phyloP scores from a whole-genome alignment of 92 coral and sea anemone species.

The Zoanthus gigantus region DNA sequence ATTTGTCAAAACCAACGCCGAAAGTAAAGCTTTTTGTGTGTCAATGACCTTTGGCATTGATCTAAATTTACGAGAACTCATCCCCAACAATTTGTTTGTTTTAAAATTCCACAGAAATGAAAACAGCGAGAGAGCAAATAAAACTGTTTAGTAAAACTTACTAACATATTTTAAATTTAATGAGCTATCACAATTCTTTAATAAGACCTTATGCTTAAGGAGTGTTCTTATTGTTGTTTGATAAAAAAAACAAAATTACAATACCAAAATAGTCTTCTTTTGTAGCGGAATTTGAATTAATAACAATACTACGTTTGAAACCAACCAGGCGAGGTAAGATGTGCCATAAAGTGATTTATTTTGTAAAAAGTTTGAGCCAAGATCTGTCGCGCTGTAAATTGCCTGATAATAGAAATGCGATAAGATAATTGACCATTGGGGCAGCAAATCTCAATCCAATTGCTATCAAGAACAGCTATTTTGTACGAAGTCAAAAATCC shows the following conservation, averaged over 20 bases:
- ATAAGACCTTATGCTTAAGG: conserved; percentile 13
- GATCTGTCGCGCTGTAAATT: conserved; percentile 30
- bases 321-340: conserved; percentile 2
- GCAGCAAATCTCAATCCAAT: background rate
- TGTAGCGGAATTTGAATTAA: background rate
- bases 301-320: background rate
- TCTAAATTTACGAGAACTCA: background rate
- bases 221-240: background rate
- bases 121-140: conserved; percentile 6
- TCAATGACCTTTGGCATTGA: conserved; percentile 8
- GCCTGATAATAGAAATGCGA: conserved; percentile 16
- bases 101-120: background rate
- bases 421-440: background rate
- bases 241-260: conserved; percentile 17
- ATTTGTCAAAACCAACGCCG: conserved; percentile 8
- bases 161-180: background rate
- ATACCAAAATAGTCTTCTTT: conserved; percentile 1
- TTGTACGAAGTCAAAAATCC: background rate
- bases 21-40: conserved; percentile 3
- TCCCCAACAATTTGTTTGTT: background rate
- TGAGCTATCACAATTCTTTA: conserved; percentile 14
- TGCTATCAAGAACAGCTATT: background rate
- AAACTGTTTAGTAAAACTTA: conserved; percentile 17
- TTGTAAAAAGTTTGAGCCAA: background rate
- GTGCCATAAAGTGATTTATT: background rate